These are phyloP conservation scores for Ceraclea dissimilis DNA, from an alignment of 2,888 invertebrate genomes.

Conservation along the genomic window DNA sequence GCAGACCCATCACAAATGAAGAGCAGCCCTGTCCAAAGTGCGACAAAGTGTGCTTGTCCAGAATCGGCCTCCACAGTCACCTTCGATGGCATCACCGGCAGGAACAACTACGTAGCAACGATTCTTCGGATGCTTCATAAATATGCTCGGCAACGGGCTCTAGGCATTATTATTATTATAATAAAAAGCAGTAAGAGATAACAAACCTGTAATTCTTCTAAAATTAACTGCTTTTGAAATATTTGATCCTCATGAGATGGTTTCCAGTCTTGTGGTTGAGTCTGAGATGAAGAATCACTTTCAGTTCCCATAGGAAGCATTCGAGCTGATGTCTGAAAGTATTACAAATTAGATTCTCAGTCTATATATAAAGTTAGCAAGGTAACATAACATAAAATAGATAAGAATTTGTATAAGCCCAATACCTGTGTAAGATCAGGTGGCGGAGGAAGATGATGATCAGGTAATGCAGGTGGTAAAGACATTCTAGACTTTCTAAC, in stretches of 20 bases:
- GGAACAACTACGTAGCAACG: no score
- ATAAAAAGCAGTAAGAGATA: no score
- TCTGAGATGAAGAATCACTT: conserved; percentile 27
- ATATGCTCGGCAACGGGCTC: no score
- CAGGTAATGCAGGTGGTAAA: conserved; percentile 37
- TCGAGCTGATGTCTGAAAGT: conserved; percentile 31
- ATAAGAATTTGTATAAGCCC: background rate
- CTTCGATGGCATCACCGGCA: no score
- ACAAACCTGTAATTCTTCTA: conserved; percentile 52
- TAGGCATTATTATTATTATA: no score
- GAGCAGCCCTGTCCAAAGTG: no score
- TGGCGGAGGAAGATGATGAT: conserved; percentile 47
- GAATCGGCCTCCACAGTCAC: no score
- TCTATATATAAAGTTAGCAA: background rate
- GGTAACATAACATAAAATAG: background rate
- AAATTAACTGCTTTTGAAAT: conserved; percentile 60
- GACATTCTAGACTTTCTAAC: conserved; percentile 38
- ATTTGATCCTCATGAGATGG: conserved; percentile 51
- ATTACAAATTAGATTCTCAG: background rate
- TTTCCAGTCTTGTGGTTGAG: conserved; percentile 23
- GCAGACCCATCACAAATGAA: no score
- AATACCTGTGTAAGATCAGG: conserved; percentile 40
- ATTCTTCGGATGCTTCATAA: no score
- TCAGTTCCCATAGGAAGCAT: conserved; percentile 43
- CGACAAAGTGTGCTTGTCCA: no score